These are phyloP conservation scores for Coptodon bakossiorum DNA, from an alignment of 2,113 vertebrate species.

Conservation along the genomic window DNA sequence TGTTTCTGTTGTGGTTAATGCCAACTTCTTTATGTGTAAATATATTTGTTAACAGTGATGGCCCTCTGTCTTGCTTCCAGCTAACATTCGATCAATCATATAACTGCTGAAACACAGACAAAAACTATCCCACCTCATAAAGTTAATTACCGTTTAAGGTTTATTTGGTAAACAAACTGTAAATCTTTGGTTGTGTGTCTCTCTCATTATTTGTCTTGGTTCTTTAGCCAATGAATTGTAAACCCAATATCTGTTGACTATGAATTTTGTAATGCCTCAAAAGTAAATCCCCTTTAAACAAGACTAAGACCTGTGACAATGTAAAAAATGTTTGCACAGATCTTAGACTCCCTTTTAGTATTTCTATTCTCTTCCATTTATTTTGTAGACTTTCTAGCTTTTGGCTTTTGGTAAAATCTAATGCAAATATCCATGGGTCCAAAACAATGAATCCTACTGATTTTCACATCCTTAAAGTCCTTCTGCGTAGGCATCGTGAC, in stretches of 20 bases:
- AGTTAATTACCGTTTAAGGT: neutral
- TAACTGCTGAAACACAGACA: neutral
- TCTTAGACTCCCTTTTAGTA: neutral
- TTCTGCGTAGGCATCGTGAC: neutral
- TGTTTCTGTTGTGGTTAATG: neutral
- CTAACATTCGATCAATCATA: neutral
- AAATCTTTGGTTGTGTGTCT: neutral
- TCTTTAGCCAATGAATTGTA: neutral
- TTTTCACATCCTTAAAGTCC: neutral
- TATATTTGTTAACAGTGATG: neutral
- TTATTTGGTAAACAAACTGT: neutral
- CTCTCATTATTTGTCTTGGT: neutral
- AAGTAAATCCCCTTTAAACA: neutral
- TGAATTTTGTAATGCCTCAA: neutral
- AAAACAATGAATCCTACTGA: neutral
- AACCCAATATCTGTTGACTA: neutral
- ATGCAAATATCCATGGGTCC: neutral
- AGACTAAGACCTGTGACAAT: neutral
- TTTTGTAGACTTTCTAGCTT: neutral
- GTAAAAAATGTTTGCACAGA: neutral
- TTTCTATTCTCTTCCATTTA: neutral
- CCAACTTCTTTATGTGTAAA: neutral
- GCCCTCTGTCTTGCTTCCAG: neutral
- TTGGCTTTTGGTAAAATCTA: neutral
- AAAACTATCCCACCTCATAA: neutral